A percentile compares a stretch with the other conserved stretches of the same genome.
These are phyloP conservation scores for Hippolais icterina DNA, from an alignment of 2,113 vertebrate genomes.

Conservation along the genomic window DNA sequence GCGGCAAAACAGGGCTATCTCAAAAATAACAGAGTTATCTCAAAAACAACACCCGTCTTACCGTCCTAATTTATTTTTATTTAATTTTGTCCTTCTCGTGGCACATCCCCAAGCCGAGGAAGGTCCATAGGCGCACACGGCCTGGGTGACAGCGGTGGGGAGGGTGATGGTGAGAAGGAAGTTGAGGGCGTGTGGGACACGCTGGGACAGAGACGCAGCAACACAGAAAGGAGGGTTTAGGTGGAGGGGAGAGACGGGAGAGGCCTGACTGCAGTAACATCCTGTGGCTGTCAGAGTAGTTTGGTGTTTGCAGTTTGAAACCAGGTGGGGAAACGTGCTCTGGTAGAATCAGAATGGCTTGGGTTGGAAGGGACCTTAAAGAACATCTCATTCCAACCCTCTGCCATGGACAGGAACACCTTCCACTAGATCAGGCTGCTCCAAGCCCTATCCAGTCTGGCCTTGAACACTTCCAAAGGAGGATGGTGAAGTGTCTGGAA, in stretches of 20 bases:
- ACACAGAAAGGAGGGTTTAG: background rate
- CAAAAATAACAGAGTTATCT: too few species aligned
- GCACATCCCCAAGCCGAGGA: fast-evolving
- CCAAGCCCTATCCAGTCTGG: background rate
- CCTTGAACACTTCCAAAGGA: background rate
- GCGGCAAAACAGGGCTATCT: fast-evolving
- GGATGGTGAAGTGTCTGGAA: background rate
- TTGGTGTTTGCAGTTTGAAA: background rate
- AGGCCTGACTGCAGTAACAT: background rate
- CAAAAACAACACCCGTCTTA: background rate
- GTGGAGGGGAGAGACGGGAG: background rate
- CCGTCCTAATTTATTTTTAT: fast-evolving
- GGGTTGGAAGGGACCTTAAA: background rate
- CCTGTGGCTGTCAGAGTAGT: background rate
- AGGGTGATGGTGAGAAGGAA: background rate
- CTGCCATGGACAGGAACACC: background rate
- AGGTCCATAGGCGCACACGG: too few species aligned
- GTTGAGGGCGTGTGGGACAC: fast-evolving
- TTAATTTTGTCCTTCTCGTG: fast-evolving
- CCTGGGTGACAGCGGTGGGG: fast-evolving
- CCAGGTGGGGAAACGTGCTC: fast-evolving
- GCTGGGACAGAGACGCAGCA: background rate
- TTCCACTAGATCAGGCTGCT: background rate
- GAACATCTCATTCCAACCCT: background rate
- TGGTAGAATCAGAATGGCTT: background rate